Evolutionary conservation across 1,140 invertebrate genomes (phyloP), one percentile per base, ranked within the genome.

Genomic region (Teleopsis dalmanni): DNA sequence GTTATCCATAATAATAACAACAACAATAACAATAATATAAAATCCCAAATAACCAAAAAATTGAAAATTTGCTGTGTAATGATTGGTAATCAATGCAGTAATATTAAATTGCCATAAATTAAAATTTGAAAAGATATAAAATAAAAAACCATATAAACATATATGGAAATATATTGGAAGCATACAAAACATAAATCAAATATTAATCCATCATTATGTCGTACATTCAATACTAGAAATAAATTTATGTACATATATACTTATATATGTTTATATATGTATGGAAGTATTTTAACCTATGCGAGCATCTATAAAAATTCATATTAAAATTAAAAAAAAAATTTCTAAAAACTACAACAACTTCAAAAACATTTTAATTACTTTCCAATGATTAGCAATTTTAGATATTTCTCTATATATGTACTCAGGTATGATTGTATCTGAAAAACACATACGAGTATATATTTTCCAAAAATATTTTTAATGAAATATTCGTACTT

Each of bases 331-430:
- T n/a, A n/a, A n/a, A n/a, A n/a, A n/a, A n/a, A n/a, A n/a, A n/a
- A n/a, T n/a, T n/a, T n/a, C n/a, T n/a, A n/a, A n/a, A n/a, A n/a
- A n/a, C n/a, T n/a, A n/a, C n/a, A n/a, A n/a, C n/a, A n/a, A n/a
- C n/a, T n/a, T 43, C 33, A 31, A 46, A 62, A 62, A 65, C 60
- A 65, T 62, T 65, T 65, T 65, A 65, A 65, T 65, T 65, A 65
- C 62, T 59, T 62, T 56, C 53, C 58, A 53, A 65, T 65, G 62
- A 59, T 62, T 51, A 57, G 62, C 62, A 65, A 62, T 65, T 62
- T 58, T 51, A 37, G 22, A 38, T 27, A 43, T 19, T n/a, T n/a
- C n/a, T n/a, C n/a, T n/a, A n/a, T n/a, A n/a, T n/a, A n/a, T n/a
- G n/a, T n/a, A n/a, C n/a, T n/a, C n/a, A n/a, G n/a, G n/a, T n/a